These are phyloP conservation scores for Argyrosomus japonicus DNA, from an alignment of 2,113 vertebrate species.

Conservation along the genomic window DNA sequence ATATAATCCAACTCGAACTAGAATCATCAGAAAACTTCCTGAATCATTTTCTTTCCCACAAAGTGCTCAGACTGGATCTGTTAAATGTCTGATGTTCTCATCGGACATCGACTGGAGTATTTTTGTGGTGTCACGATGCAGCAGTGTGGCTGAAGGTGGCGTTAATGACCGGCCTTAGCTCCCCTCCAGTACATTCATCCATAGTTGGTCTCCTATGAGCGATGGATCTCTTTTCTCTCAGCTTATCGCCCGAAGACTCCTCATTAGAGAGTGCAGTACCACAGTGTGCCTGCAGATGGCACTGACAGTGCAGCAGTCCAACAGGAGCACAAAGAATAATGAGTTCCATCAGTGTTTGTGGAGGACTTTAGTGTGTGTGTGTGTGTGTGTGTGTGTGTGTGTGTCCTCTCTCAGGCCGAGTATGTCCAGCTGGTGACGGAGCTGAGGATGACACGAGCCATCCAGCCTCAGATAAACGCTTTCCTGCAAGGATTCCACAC, in stretches of 20 bases:
- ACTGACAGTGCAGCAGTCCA: slow-evolving; percentile 41
- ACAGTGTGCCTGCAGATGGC: slow-evolving; percentile 41
- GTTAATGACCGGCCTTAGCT: slow-evolving; percentile 30
- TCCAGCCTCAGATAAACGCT: slow-evolving; percentile 98
- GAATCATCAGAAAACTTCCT: neutral
- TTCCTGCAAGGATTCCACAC: slow-evolving; percentile 98
- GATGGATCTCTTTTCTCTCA: slow-evolving; percentile 35
- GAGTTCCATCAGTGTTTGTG: slow-evolving; percentile 38
- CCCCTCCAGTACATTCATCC: slow-evolving; percentile 15
- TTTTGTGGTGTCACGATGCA: neutral
- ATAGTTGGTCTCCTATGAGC: slow-evolving; percentile 36
- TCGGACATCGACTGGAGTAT: neutral
- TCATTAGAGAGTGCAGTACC: slow-evolving; percentile 43
- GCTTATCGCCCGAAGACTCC: slow-evolving; percentile 25
- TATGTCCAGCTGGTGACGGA: slow-evolving; percentile 99
- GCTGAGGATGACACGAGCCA: slow-evolving; percentile 98
- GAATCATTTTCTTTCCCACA: neutral
- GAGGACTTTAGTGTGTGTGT: slow-evolving; percentile 24
- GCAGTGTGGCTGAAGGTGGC: slow-evolving; percentile 11
- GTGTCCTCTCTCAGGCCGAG: slow-evolving; percentile 86
- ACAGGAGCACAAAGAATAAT: neutral
- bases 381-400: slow-evolving; percentile 14
- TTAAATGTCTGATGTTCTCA: neutral
- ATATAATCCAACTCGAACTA: neutral
- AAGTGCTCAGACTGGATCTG: neutral